Evolutionary conservation across 2,113 vertebrate species (phyloP).

Genomic region (Petaurus breviceps): DNA sequence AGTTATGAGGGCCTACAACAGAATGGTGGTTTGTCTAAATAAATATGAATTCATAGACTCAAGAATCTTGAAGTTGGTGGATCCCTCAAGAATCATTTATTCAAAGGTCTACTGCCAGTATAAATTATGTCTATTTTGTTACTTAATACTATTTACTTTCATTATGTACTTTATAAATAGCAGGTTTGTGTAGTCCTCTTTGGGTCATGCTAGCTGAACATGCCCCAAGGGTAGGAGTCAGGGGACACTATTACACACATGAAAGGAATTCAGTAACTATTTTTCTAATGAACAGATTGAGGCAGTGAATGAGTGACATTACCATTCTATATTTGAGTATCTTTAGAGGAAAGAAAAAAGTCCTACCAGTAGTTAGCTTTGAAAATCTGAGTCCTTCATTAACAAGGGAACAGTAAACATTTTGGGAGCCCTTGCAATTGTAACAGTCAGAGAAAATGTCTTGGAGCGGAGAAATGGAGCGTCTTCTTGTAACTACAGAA

Average conservation of each 20-base stretch:
- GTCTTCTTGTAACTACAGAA: not conserved
- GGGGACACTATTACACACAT: not conserved
- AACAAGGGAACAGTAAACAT: not conserved
- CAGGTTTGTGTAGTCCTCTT: not conserved
- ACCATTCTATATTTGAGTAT: not conserved
- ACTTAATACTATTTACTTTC: not conserved
- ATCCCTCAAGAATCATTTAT: not conserved
- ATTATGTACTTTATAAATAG: not conserved
- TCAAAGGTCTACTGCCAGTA: not conserved
- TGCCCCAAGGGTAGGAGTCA: not conserved
- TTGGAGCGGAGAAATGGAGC: too few species aligned
- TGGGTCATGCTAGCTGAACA: not conserved
- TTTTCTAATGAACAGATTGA: not conserved
- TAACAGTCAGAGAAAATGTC: too few species aligned
- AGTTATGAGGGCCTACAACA: not conserved
- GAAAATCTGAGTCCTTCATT: not conserved
- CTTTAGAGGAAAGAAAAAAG: not conserved
- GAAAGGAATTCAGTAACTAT: not conserved
- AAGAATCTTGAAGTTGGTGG: not conserved
- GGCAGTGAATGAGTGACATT: not conserved
- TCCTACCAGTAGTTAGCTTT: not conserved
- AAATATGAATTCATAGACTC: not conserved
- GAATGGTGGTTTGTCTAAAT: not conserved
- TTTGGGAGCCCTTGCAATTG: not conserved
- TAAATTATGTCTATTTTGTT: not conserved